Evolutionary conservation across 1,140 invertebrate species (phyloP).

Genomic region (Papilio aristodemus): DNA sequence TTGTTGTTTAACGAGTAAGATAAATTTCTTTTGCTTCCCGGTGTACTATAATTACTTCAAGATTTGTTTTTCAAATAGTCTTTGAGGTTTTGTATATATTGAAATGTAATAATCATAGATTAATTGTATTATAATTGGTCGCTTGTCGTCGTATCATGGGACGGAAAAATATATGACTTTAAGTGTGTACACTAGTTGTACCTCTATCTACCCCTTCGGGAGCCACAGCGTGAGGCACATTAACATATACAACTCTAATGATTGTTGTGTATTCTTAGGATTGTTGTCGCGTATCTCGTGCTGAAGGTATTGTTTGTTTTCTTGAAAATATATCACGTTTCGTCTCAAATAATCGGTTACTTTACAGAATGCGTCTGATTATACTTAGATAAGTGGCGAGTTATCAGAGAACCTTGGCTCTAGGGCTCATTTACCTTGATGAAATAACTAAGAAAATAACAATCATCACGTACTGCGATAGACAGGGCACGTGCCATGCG

Average conservation of each 20-base stretch:
- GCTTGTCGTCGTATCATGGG: too few relatives aligned
- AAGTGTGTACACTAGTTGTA: too few relatives aligned
- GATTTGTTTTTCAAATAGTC: neutral
- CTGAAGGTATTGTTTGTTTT: neutral
- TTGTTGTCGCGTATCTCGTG: neutral
- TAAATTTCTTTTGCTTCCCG: constrained; percentile 10
- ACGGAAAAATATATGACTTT: too few relatives aligned
- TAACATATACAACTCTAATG: too few relatives aligned
- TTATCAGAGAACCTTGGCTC: neutral
- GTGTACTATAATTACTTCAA: neutral
- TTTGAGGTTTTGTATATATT: neutral
- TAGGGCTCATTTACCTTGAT: constrained; percentile 15
- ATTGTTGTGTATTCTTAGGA: too few relatives aligned
- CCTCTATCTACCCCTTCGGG: too few relatives aligned
- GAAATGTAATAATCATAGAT: too few relatives aligned
- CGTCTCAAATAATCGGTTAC: neutral
- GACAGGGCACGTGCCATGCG: constrained; percentile 24
- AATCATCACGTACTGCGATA: constrained; percentile 24
- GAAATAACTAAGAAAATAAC: constrained; percentile 10
- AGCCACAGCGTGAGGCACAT: too few relatives aligned
- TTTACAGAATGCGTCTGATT: neutral
- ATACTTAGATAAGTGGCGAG: neutral
- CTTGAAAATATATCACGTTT: neutral
- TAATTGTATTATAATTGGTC: too few relatives aligned
- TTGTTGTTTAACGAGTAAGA: constrained; percentile 24